phyloP scores from a whole-genome alignment of 2,113 vertebrate species.

The Prionailurus viverrinus region DNA sequence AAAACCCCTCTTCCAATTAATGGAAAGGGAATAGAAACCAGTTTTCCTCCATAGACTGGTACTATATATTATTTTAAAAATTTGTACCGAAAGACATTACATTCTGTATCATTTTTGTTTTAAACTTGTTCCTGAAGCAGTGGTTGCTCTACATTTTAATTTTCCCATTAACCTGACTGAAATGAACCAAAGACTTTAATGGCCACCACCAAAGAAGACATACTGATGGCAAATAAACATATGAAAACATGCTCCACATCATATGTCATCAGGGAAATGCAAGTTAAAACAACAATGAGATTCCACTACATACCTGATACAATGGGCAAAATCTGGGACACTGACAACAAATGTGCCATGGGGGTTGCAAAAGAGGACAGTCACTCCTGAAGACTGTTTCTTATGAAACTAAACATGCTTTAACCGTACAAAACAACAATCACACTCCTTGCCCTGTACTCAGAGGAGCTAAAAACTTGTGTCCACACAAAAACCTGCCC shows the following conservation, averaged over 20 bases:
- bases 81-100: neutral
- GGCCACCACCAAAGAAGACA: neutral
- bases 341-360: too few relatives aligned
- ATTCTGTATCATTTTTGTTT: neutral
- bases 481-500: neutral
- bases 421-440: neutral
- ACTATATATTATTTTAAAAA: neutral
- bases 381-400: neutral
- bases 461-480: neutral
- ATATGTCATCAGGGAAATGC: neutral
- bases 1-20: neutral
- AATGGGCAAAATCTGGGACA: neutral
- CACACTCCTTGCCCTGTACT: neutral
- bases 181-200: neutral
- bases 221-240: neutral
- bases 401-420: neutral
- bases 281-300: neutral
- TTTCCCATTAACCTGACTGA: neutral
- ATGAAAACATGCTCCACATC: neutral
- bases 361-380: neutral
- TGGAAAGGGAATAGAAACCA: neutral
- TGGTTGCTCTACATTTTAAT: neutral
- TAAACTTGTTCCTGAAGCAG: neutral
- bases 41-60: neutral
- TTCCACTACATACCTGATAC: neutral